These are phyloP conservation scores for Xiphias gladius DNA, from an alignment of 2,113 vertebrate genomes.

Conservation along the genomic window DNA sequence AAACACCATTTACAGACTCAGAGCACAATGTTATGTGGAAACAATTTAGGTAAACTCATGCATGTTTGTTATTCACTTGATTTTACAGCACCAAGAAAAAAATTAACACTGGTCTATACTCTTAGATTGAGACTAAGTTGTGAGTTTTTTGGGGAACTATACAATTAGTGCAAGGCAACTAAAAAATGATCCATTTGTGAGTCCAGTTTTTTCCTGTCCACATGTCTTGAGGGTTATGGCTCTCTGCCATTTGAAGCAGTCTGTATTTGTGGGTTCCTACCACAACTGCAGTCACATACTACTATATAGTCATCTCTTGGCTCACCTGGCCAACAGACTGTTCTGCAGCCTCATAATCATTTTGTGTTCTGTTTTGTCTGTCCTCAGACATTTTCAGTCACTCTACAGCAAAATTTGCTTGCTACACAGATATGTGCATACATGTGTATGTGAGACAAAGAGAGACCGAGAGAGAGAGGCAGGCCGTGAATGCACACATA, in stretches of 20 bases:
- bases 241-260: conserved; percentile 30
- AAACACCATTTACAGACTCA: not conserved
- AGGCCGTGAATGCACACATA: conserved; percentile 10
- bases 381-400: conserved; percentile 28
- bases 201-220: not conserved
- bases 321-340: conserved; percentile 58
- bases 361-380: conserved; percentile 43
- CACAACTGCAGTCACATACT: not conserved
- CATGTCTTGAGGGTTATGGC: conserved; percentile 5
- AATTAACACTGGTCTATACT: not conserved
- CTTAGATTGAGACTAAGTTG: not conserved
- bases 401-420: conserved; percentile 23
- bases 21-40: conserved; percentile 2
- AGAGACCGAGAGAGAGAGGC: not conserved
- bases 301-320: conserved; percentile 3
- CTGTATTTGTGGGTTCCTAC: not conserved
- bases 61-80: not conserved
- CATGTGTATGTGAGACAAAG: not conserved
- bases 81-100: not conserved
- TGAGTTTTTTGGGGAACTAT: not conserved
- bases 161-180: not conserved
- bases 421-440: not conserved
- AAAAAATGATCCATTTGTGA: not conserved
- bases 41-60: not conserved
- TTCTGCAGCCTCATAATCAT: not conserved